A percentile compares a stretch with the other conserved stretches of the same genome.
phyloP scores from a whole-genome alignment of 2,888 invertebrate species.

The Ophion costatus region DNA sequence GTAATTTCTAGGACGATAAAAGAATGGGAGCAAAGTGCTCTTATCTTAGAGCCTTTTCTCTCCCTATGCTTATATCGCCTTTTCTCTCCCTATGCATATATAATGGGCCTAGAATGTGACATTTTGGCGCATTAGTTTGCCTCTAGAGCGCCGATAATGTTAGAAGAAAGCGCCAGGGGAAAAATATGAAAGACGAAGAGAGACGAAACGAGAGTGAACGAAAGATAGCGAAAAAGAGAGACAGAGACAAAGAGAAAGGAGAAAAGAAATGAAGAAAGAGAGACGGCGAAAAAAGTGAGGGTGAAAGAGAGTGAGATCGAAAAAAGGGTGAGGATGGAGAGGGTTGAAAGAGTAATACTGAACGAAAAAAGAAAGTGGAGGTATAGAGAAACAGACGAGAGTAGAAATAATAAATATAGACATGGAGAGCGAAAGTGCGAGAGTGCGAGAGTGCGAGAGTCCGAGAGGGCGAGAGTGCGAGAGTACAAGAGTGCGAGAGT shows the following conservation, averaged over 20 bases:
- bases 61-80: slow-evolving; percentile 24
- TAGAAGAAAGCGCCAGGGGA: too few species aligned
- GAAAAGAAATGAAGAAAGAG: background rate
- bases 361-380: background rate
- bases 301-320: background rate
- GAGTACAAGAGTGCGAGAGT: slow-evolving; percentile 5
- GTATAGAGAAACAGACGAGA: background rate
- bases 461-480: background rate
- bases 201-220: background rate
- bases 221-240: too few species aligned
- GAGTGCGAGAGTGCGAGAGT: background rate
- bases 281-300: background rate
- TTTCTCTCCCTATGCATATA: slow-evolving; percentile 23
- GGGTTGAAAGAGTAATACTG: background rate
- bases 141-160: too few species aligned
- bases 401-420: background rate
- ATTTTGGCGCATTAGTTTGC: too few species aligned
- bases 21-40: slow-evolving; percentile 18
- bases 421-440: background rate
- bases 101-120: too few species aligned
- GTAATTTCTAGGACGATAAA: background rate
- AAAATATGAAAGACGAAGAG: background rate
- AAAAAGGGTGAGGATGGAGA: background rate
- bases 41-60: slow-evolving; percentile 28
- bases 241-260: background rate